Base-by-base conservation (phyloP, 2,888 invertebrate species). In the Subacronicta megacephala region DNA sequence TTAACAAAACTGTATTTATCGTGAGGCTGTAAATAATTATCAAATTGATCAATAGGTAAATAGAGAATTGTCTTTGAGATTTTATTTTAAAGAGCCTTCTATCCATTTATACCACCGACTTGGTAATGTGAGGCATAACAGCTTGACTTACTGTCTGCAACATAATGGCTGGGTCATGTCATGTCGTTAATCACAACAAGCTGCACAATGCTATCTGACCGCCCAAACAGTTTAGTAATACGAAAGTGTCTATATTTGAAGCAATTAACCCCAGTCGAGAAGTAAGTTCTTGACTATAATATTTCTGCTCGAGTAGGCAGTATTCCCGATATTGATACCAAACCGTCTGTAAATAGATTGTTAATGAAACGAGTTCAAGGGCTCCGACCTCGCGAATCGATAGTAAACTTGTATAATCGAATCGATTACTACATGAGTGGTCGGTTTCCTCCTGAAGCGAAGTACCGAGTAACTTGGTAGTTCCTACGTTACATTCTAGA, bases 401-500 rank as follows among this genome's bases (percentile, higher is more conserved):
- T 75, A 65, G 36, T 26, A 29, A 67, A 73, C 53, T 67, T 67
- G 58, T 51, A 43, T 64, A 62, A 64, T 70, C 67, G 55, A 71
- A 61, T 71, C 50, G 53, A 61, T 68, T 75, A 73, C 52, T 41
- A 63, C 50, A 64, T 53, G 46, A 62, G 61, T 64, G 52, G 42
- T 64, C 13, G 56, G 55, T 52, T 45, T 52, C 52, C 46, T 40
- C 31, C 36, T 49, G 43, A 51, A 41, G 41, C 23, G 18, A 31
- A 18, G 40, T 23, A 20, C 23, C 35, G 40, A 51, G 20, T 51
- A 64, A 67, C 42, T 72, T 58, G 36, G 38, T 52, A 65, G 50
- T 68, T 55, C 44, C 59, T 47, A 55, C 63, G 81, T 85, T 88
- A 90, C 90, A 82, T 90, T 75, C 87, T 92, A 89, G 68, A 78